Evolutionary conservation across 2,888 invertebrate genomes (phyloP).

Genomic region (Dryomyza anilis): DNA sequence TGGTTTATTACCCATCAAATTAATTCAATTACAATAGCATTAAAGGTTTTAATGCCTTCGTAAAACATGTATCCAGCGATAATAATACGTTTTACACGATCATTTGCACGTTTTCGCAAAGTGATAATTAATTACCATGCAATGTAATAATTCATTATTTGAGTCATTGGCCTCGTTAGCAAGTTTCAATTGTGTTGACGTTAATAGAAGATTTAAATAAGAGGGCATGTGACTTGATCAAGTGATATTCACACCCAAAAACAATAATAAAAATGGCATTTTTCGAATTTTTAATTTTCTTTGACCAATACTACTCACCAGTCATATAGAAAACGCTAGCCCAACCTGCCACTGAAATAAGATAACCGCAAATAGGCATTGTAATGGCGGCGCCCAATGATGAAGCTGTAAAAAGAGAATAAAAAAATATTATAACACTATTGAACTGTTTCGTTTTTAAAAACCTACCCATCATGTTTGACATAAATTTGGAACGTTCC

Average conservation of each 20-base stretch:
- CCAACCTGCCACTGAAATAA: slow-evolving; percentile 84
- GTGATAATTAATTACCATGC: no score
- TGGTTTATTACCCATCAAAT: no score
- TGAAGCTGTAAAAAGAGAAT: slow-evolving; percentile 69
- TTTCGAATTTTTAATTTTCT: background rate
- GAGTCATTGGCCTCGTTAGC: slow-evolving; percentile 1
- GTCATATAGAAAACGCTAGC: slow-evolving; percentile 89
- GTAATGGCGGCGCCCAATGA: slow-evolving; percentile 90
- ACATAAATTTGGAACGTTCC: slow-evolving; percentile 91
- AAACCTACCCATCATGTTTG: slow-evolving; percentile 83
- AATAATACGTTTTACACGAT: no score
- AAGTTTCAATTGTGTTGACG: background rate
- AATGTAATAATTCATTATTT: background rate
- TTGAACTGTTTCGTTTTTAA: no score
- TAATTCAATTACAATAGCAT: no score
- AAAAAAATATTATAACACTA: no score
- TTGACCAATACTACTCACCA: slow-evolving; percentile 61
- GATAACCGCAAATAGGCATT: slow-evolving; percentile 83
- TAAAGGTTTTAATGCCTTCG: no score
- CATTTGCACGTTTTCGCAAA: no score
- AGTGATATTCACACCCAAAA: background rate
- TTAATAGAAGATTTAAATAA: background rate
- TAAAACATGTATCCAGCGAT: no score
- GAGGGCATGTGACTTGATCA: background rate
- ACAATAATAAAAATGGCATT: background rate